These are phyloP conservation scores for Macrotrachela quadricornifera DNA, from an alignment of 1,140 invertebrate species.

Conservation along the genomic window DNA sequence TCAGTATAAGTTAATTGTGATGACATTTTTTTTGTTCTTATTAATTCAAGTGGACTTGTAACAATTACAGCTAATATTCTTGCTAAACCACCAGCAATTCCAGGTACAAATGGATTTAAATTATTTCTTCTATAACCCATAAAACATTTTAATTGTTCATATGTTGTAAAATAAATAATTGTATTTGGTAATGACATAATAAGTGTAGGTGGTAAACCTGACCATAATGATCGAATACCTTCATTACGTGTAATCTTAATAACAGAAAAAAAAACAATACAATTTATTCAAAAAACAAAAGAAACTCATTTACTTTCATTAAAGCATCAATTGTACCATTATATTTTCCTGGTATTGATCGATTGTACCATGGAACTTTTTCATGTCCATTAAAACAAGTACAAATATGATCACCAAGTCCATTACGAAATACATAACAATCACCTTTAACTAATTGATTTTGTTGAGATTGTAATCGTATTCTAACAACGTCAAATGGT, in stretches of 20 bases:
- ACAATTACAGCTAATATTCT: conserved; percentile 1
- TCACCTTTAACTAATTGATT: background rate
- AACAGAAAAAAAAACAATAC: conserved; percentile 33
- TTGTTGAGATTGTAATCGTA: conserved; percentile 4
- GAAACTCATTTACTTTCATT: background rate
- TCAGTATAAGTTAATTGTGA: conserved; percentile 1
- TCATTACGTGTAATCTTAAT: conserved; percentile 51
- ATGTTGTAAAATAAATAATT: conserved; percentile 7
- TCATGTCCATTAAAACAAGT: conserved; percentile 4
- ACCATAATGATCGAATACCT: conserved; percentile 4
- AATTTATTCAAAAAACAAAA: background rate
- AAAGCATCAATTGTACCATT: conserved; percentile 25
- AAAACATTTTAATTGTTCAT: conserved; percentile 37
- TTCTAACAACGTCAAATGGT: conserved; percentile 8
- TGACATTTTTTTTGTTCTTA: conserved; percentile 5
- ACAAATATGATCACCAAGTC: conserved; percentile 7
- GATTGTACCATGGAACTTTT: conserved; percentile 1
- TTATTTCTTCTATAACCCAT: conserved; percentile 4
- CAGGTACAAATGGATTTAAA: conserved; percentile 1
- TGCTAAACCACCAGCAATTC: background rate
- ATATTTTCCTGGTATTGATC: conserved; percentile 44
- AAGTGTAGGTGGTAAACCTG: conserved; percentile 3
- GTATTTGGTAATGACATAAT: conserved; percentile 6
- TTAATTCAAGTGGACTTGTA: conserved; percentile 1
- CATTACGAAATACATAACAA: conserved; percentile 13